Conservation (phyloP, 2,113 vertebrate species). For the Xerus inauris region DNA sequence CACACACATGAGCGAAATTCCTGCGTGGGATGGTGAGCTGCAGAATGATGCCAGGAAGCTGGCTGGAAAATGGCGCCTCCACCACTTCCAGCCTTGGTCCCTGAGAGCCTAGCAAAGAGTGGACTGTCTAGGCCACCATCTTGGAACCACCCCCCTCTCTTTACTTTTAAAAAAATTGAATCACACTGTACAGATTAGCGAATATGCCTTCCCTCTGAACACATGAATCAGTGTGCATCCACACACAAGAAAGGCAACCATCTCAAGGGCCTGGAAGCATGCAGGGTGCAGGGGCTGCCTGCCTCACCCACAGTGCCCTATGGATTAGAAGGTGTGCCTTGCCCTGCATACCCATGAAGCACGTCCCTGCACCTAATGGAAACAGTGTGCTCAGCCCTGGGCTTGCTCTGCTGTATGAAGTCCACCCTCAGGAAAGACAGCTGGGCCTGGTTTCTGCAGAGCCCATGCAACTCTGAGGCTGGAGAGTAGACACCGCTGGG, state of each 20-base stretch:
- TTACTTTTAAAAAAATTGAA: background rate
- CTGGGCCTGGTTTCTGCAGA: background rate
- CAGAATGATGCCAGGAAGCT: too few species aligned
- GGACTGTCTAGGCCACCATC: too few species aligned
- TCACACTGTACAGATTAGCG: background rate
- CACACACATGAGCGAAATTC: too few species aligned
- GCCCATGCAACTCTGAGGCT: accelerated
- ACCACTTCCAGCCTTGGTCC: too few species aligned
- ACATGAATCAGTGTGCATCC: accelerated
- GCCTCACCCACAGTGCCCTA: accelerated
- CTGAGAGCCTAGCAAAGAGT: too few species aligned
- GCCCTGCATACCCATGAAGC: background rate
- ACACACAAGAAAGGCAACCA: accelerated
- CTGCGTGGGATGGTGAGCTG: too few species aligned
- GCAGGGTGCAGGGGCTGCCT: accelerated
- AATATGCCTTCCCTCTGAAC: background rate
- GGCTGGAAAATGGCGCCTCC: too few species aligned
- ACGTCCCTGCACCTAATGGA: background rate
- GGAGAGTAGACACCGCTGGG: accelerated
- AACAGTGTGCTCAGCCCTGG: background rate
- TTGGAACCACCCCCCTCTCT: too few species aligned
- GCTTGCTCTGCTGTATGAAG: background rate
- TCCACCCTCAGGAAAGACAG: background rate
- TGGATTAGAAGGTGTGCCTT: background rate
- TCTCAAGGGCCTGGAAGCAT: accelerated